Conservation (phyloP, 2,113 vertebrate species). For the Cygnus atratus region DNA sequence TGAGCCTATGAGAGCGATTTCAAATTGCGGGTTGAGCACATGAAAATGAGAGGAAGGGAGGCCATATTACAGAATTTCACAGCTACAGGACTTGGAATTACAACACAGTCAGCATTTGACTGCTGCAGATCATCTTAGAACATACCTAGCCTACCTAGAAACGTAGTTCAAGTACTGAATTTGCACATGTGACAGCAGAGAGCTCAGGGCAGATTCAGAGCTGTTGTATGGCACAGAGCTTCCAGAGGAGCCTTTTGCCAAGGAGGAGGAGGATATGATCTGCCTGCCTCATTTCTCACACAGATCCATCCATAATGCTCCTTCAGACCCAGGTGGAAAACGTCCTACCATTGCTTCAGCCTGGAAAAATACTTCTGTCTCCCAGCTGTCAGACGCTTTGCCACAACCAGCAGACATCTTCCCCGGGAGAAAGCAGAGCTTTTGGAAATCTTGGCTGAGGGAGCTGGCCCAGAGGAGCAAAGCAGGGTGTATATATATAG, state of each 20-base stretch:
- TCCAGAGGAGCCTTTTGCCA: constrained; percentile 10
- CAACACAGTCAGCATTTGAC: background rate
- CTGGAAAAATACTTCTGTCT: constrained; percentile 19
- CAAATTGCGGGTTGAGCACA: background rate
- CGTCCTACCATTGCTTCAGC: background rate
- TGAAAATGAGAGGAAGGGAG: background rate
- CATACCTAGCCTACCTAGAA: background rate
- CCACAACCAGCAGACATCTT: background rate
- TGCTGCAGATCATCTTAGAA: background rate
- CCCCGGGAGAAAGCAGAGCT: background rate
- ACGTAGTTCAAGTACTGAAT: background rate
- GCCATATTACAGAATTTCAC: background rate
- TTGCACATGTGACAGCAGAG: background rate
- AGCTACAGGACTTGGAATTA: background rate
- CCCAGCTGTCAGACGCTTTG: constrained; percentile 4
- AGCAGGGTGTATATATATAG: background rate
- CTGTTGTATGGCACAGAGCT: background rate
- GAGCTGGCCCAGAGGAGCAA: background rate
- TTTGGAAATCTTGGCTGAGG: background rate
- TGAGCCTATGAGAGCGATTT: background rate
- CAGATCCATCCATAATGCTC: background rate
- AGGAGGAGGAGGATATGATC: background rate
- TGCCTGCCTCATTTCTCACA: background rate
- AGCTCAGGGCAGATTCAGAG: background rate
- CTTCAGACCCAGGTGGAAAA: constrained; percentile 12